Evolutionary conservation across 2,888 invertebrate species (phyloP).

Genomic region (Arctia plantaginis): DNA sequence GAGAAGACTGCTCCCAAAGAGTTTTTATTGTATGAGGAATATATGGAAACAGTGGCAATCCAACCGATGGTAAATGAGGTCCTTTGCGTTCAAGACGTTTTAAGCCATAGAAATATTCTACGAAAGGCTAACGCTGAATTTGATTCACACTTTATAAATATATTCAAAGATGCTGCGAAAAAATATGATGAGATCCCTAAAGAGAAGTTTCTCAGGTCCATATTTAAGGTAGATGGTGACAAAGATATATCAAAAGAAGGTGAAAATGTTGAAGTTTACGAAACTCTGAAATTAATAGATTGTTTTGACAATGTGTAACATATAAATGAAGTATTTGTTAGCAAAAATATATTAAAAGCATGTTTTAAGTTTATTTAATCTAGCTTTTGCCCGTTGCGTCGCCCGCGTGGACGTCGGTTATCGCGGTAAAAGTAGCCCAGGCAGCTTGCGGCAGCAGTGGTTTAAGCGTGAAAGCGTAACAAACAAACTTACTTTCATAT

Average conservation of each 20-base stretch:
- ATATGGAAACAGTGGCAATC: not conserved
- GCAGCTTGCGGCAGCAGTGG: too few species aligned
- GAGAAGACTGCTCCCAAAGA: conserved; percentile 12
- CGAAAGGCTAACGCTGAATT: not conserved
- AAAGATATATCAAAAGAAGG: not conserved
- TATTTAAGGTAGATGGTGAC: not conserved
- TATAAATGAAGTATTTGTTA: not conserved
- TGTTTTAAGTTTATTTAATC: too few species aligned
- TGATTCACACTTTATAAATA: not conserved
- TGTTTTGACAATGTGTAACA: not conserved
- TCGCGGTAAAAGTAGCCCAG: too few species aligned
- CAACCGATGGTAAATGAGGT: not conserved
- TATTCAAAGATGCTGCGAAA: not conserved
- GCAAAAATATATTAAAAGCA: not conserved
- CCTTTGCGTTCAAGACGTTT: conserved; percentile 17
- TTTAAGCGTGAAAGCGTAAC: too few species aligned
- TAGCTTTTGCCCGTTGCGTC: too few species aligned
- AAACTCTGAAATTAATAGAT: not conserved
- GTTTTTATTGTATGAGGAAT: conserved; percentile 14
- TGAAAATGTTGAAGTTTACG: too few species aligned
- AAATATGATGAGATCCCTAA: not conserved
- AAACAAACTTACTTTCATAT: too few species aligned
- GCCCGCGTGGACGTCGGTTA: too few species aligned
- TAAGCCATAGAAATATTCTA: not conserved
- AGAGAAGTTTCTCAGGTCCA: not conserved